Conservation (phyloP, 2,888 invertebrate species). For the Diarsia mendica region DNA sequence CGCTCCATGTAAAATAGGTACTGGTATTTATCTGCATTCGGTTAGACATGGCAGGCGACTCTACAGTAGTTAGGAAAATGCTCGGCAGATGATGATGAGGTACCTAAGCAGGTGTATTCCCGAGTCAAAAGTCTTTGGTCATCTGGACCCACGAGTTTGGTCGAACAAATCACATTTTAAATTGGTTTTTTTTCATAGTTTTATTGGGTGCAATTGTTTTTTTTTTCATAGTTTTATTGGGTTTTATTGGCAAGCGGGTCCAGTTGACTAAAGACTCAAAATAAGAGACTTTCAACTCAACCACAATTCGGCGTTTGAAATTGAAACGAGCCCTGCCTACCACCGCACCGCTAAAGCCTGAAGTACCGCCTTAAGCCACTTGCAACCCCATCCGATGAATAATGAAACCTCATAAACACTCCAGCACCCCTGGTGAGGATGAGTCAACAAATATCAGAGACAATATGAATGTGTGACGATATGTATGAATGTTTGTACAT, state of each 20-base stretch:
- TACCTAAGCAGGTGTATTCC: neutral
- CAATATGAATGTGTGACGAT: constrained; percentile 3
- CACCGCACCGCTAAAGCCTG: neutral
- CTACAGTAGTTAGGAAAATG: neutral
- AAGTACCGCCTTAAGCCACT: constrained; percentile 54
- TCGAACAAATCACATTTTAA: too few relatives aligned
- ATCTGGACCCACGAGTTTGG: too few relatives aligned
- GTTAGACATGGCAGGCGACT: too few relatives aligned
- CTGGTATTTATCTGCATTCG: too few relatives aligned
- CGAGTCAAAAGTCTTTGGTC: too few relatives aligned
- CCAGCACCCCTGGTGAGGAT: constrained; percentile 39
- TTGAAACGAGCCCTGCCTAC: neutral
- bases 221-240: too few relatives aligned
- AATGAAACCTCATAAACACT: constrained; percentile 80
- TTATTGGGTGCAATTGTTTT: too few relatives aligned
- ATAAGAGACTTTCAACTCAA: neutral
- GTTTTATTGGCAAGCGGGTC: too few relatives aligned
- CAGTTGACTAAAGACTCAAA: too few relatives aligned
- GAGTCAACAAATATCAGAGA: constrained; percentile 15
- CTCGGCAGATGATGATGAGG: neutral
- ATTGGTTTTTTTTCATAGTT: too few relatives aligned
- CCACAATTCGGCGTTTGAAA: neutral
- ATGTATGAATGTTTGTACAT: constrained; percentile 4
- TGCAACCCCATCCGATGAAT: constrained; percentile 70
- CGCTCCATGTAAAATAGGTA: too few relatives aligned